Base-by-base conservation (phyloP, 2,888 invertebrate species). In the Diarsia brunnea region DNA sequence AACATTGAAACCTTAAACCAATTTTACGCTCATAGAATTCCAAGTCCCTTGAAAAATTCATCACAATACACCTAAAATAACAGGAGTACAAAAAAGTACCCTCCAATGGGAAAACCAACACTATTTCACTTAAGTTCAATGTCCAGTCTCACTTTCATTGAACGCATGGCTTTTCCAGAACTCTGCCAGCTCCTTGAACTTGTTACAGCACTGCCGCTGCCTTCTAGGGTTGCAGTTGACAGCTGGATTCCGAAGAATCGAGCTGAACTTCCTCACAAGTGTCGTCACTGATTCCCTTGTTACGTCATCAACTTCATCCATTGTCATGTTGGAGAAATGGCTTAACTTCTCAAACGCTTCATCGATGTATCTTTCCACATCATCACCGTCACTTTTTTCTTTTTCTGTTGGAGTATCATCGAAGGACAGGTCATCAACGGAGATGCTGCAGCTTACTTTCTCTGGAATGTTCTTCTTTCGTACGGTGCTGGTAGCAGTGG, bases 261-360 rank as follows among this genome's bases (percentile, higher is more conserved):
- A 89, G 76, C 93, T 95, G 51, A 95, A 96, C 77, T 92, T 95
- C 79, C 87, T 94, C 69, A 96, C 96, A 3, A 96, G 84, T 0
- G 94, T 93, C 0, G 96, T 95, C 77, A 96, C 96, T 0, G 96
- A 94, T 16, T 92, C 93, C 67, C 89, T 88, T 0, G 92, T 90
- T 0, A 86, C 82, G 14, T 78, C 64, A 27, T 81, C 78, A 1
- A 75, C 89, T 64, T 93, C 90, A 60, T 91, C 89, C 38, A 82
- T 78, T 0, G 91, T 86, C 21, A 93, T 78, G 16, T 87, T 90
- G 0, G 90, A 90, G 21, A 95, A 85, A 0, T 90, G 89, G 79
- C 92, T 92, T 14, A 96, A 84, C 27, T 94, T 90, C 14, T 94
- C 92, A 75, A 96, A 95, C 0, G 95, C 94, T 79, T 95, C 95